Conservation (phyloP, 2,888 invertebrate species). For the Molanna angustata region DNA sequence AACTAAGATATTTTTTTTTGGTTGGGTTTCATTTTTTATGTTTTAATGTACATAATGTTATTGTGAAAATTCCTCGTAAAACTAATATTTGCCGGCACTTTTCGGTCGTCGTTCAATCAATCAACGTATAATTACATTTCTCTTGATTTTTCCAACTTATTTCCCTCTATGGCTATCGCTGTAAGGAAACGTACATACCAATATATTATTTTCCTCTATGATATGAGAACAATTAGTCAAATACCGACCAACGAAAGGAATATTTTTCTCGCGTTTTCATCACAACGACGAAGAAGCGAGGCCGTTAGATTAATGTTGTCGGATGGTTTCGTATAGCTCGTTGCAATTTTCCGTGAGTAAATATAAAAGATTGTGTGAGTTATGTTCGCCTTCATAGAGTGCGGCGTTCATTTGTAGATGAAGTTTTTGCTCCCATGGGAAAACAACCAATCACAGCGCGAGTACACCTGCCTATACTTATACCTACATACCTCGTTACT, state of each 20-base stretch:
- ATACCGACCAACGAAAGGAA: neutral
- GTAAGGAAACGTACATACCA: neutral
- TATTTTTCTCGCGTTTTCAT: neutral
- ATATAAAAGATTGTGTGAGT: constrained; percentile 24
- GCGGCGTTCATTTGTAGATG: constrained; percentile 58
- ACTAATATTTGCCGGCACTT: neutral
- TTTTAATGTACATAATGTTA: too few species aligned
- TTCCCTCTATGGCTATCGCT: neutral
- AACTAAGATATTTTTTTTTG: too few species aligned
- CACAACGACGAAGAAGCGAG: too few species aligned
- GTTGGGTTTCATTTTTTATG: too few species aligned
- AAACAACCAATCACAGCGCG: constrained; percentile 51
- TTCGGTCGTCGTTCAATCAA: neutral
- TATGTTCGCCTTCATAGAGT: constrained; percentile 34
- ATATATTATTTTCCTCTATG: neutral
- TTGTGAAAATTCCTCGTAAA: neutral
- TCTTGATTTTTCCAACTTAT: neutral
- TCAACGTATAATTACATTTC: neutral
- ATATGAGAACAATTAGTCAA: neutral
- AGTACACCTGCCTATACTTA: constrained; percentile 16
- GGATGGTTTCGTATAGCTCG: neutral
- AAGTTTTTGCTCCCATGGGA: constrained; percentile 49
- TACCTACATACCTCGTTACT: constrained; percentile 6
- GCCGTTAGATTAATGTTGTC: neutral
- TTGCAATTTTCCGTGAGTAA: constrained; percentile 10